Evolutionary conservation across 2,888 invertebrate species (phyloP).

Genomic region (Elaeidobius kamerunicus): DNA sequence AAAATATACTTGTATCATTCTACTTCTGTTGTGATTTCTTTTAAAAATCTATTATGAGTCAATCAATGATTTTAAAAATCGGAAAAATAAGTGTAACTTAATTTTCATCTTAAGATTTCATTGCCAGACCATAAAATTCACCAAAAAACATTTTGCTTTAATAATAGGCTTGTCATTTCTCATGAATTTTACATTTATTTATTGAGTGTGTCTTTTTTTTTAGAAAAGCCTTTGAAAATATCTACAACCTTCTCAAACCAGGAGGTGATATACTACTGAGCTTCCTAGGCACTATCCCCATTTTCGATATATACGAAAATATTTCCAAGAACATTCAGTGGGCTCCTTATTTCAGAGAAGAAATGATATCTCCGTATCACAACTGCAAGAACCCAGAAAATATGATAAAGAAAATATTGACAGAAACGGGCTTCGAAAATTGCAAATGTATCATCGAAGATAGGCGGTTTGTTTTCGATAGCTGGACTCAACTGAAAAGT

Average conservation of each 20-base stretch:
- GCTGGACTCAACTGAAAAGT: conserved; percentile 58
- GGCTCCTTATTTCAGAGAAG: conserved; percentile 60
- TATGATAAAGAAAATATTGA: conserved; percentile 53
- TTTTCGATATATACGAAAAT: conserved; percentile 66
- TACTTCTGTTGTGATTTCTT: too few relatives aligned
- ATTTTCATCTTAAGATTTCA: too few relatives aligned
- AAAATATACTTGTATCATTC: too few relatives aligned
- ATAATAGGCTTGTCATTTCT: too few relatives aligned
- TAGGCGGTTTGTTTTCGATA: conserved; percentile 58
- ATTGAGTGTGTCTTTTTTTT: conserved; percentile 35
- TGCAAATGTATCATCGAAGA: conserved; percentile 58
- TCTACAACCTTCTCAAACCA: conserved; percentile 62
- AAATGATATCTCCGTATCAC: conserved; percentile 69
- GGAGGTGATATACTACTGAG: conserved; percentile 67
- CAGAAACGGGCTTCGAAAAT: conserved; percentile 59
- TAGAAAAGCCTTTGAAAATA: conserved; percentile 62
- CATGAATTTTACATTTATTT: too few relatives aligned
- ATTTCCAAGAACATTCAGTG: conserved; percentile 58
- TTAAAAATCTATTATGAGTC: too few relatives aligned
- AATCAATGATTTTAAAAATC: too few relatives aligned
- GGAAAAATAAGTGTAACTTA: too few relatives aligned
- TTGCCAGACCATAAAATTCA: too few relatives aligned
- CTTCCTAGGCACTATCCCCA: conserved; percentile 66
- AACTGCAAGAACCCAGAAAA: conserved; percentile 58
- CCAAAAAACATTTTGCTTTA: too few relatives aligned